Evolutionary conservation across 1,140 invertebrate species (phyloP).

Genomic region (Mya arenaria): DNA sequence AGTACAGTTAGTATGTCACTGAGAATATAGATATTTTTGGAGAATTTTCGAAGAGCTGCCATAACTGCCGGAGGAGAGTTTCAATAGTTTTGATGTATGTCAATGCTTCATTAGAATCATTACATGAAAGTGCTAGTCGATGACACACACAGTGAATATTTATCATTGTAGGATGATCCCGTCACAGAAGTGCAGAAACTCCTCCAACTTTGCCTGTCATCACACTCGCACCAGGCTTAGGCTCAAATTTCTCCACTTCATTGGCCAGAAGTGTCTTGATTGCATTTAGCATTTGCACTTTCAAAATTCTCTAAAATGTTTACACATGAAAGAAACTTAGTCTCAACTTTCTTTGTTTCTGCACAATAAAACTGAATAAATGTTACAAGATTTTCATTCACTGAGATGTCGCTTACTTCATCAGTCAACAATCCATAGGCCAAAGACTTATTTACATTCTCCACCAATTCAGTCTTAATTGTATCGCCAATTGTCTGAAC

Average conservation of each 20-base stretch:
- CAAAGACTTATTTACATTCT: background rate
- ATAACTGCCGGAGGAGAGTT: background rate
- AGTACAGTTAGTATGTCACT: slow-evolving; percentile 1
- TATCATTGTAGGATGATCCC: background rate
- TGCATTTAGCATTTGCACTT: slow-evolving; percentile 4
- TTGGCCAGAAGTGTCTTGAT: background rate
- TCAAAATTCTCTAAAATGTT: slow-evolving; percentile 11
- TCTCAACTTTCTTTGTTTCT: background rate
- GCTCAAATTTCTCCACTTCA: background rate
- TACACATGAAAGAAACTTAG: background rate
- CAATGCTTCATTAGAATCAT: background rate
- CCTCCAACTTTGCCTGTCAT: background rate
- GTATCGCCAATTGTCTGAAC: slow-evolving; percentile 2
- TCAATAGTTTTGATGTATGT: background rate
- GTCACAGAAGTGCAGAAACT: background rate
- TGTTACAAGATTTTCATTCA: slow-evolving; percentile 6
- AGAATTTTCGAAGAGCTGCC: background rate
- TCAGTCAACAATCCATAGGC: background rate
- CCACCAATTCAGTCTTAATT: background rate
- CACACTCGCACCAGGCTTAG: slow-evolving; percentile 12
- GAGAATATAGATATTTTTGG: slow-evolving; percentile 6
- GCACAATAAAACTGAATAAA: slow-evolving; percentile 6
- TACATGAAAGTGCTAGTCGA: background rate
- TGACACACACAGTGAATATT: background rate
- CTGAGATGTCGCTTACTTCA: background rate